phyloP scores from a whole-genome alignment of 1,140 invertebrate genomes.

The Hesperophylax magnus region DNA sequence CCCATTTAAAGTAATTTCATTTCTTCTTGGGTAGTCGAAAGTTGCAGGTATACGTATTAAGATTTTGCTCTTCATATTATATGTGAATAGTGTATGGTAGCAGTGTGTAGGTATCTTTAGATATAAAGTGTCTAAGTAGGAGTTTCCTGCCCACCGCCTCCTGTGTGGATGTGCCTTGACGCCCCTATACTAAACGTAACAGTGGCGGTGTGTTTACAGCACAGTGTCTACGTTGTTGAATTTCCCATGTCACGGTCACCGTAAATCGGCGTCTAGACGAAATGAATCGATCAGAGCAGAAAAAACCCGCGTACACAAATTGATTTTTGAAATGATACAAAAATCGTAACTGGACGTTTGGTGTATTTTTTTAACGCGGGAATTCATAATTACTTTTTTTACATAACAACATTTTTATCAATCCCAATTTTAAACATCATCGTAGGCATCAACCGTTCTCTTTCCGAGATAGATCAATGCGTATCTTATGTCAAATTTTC shows the following conservation, averaged over 20 bases:
- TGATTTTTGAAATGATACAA: slow-evolving; percentile 12
- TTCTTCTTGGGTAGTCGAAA: not conserved
- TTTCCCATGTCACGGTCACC: slow-evolving; percentile 30
- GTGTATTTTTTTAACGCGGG: too few relatives aligned
- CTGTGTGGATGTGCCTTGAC: not conserved
- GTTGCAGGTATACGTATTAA: not conserved
- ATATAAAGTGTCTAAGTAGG: not conserved
- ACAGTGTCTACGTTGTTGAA: slow-evolving; percentile 15
- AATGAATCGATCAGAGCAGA: slow-evolving; percentile 29
- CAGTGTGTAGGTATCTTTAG: not conserved
- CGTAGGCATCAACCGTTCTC: too few relatives aligned
- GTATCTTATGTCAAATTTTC: too few relatives aligned
- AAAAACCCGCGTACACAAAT: slow-evolving; percentile 9
- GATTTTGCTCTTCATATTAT: not conserved
- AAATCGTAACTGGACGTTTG: not conserved
- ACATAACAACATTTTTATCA: too few relatives aligned
- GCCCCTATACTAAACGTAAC: not conserved
- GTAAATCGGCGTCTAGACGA: slow-evolving; percentile 28
- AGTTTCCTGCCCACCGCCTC: not conserved
- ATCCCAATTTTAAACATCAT: too few relatives aligned
- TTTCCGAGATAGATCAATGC: too few relatives aligned
- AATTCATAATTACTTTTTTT: too few relatives aligned
- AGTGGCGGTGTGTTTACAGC: not conserved
- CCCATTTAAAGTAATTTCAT: not conserved
- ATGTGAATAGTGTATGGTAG: not conserved